These are phyloP conservation scores for Halcyon chelicuti DNA, from an alignment of 2,797 vertebrate species.

Conservation along the genomic window DNA sequence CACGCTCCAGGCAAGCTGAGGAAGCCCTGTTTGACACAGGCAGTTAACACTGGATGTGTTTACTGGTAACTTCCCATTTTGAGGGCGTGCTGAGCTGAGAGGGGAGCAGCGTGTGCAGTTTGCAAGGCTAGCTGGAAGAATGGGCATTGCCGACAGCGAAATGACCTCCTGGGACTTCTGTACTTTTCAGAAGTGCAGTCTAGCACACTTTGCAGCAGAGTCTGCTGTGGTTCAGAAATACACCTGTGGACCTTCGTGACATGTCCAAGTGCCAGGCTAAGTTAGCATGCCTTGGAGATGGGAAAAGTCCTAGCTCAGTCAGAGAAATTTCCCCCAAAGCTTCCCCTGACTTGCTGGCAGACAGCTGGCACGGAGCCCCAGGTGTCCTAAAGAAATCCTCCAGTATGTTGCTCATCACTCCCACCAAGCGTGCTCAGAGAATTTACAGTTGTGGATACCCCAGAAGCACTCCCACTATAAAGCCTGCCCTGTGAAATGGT, in stretches of 20 bases:
- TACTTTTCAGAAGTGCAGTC: not conserved
- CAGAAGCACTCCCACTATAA: not conserved
- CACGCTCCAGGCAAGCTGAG: not conserved
- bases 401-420: not conserved
- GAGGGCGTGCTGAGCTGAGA: not conserved
- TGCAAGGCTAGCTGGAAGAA: not conserved
- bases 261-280: not conserved
- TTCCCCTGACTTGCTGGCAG: not conserved
- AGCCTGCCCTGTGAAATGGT: not conserved
- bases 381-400: not conserved
- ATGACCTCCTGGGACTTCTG: fast-evolving
- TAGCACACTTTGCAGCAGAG: not conserved
- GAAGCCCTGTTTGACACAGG: not conserved
- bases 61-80: not conserved
- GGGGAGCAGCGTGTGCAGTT: not conserved
- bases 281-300: not conserved
- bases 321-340: not conserved
- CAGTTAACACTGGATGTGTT: not conserved
- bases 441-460: not conserved
- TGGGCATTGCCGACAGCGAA: not conserved
- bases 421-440: not conserved
- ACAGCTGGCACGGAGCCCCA: not conserved
- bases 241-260: not conserved
- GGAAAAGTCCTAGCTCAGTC: not conserved
- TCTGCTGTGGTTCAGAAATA: not conserved